phyloP scores from a whole-genome alignment of 2,797 vertebrate species.

The Huso huso region DNA sequence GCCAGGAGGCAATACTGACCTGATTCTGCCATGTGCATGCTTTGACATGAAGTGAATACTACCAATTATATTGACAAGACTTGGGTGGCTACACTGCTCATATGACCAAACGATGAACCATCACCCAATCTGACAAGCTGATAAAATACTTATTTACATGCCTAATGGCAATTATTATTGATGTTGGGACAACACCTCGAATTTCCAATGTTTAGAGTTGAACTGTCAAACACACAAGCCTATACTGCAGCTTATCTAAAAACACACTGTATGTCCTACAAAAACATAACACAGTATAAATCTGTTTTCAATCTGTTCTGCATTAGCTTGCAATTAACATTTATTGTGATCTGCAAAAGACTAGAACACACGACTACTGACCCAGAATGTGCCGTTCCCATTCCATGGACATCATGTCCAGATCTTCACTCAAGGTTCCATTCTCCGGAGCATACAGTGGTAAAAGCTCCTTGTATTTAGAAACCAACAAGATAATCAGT shows the following conservation, averaged over 20 bases:
- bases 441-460: too few relatives aligned
- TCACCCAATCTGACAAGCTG: slow-evolving; percentile 39
- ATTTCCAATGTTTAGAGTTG: neutral
- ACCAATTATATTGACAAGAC: slow-evolving; percentile 42
- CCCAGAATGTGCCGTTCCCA: too few relatives aligned
- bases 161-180: slow-evolving; percentile 17
- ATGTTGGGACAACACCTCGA: neutral
- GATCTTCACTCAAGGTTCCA: too few relatives aligned
- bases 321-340: neutral
- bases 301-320: slow-evolving; percentile 6
- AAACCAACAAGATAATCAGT: too few relatives aligned
- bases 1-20: slow-evolving; percentile 38
- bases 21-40: slow-evolving; percentile 33
- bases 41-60: slow-evolving; percentile 20
- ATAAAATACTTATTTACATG: slow-evolving; percentile 40
- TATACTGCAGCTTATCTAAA: neutral
- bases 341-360: too few relatives aligned
- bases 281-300: neutral
- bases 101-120: slow-evolving; percentile 32
- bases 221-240: neutral
- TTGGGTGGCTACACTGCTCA: slow-evolving; percentile 29
- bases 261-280: neutral
- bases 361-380: too few relatives aligned
- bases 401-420: too few relatives aligned
- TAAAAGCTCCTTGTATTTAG: too few relatives aligned